These are phyloP conservation scores for Cotesia chilonis DNA, from an alignment of 1,140 invertebrate genomes.

Conservation along the genomic window DNA sequence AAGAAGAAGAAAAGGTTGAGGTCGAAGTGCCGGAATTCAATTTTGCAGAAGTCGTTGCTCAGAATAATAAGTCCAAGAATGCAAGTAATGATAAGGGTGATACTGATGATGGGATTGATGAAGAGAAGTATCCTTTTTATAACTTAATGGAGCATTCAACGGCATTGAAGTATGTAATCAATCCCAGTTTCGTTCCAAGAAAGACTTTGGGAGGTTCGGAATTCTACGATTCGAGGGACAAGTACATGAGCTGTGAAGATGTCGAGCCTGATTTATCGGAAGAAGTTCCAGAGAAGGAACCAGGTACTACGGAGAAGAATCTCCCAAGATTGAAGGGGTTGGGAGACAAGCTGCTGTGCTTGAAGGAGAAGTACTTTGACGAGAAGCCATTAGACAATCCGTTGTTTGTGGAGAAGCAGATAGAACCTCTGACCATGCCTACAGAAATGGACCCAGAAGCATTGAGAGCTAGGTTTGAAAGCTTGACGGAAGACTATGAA, in stretches of 20 bases:
- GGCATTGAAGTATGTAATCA: constrained; percentile 61
- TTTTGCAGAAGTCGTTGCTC: constrained; percentile 41
- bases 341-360: constrained; percentile 78
- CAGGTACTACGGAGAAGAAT: constrained; percentile 52
- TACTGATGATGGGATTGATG: constrained; percentile 32
- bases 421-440: constrained; percentile 47
- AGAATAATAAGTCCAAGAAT: constrained; percentile 39
- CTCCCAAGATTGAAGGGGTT: constrained; percentile 66
- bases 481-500: constrained; percentile 46
- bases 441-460: constrained; percentile 47
- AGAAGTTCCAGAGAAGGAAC: constrained; percentile 57
- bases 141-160: constrained; percentile 50
- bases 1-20: constrained; percentile 44
- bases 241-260: constrained; percentile 60
- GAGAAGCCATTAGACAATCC: constrained; percentile 78
- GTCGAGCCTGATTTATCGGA: constrained; percentile 54
- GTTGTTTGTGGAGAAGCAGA: constrained; percentile 71
- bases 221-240: constrained; percentile 66
- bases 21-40: constrained; percentile 54
- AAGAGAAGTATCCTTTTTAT: constrained; percentile 66
- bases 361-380: constrained; percentile 78
- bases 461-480: constrained; percentile 50
- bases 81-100: constrained; percentile 33
- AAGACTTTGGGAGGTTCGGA: constrained; percentile 67
- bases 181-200: constrained; percentile 60